A percentile compares a stretch with the other conserved stretches of the same genome.
phyloP scores from a whole-genome alignment of 2,113 vertebrate species.

The Origma solitaria region DNA sequence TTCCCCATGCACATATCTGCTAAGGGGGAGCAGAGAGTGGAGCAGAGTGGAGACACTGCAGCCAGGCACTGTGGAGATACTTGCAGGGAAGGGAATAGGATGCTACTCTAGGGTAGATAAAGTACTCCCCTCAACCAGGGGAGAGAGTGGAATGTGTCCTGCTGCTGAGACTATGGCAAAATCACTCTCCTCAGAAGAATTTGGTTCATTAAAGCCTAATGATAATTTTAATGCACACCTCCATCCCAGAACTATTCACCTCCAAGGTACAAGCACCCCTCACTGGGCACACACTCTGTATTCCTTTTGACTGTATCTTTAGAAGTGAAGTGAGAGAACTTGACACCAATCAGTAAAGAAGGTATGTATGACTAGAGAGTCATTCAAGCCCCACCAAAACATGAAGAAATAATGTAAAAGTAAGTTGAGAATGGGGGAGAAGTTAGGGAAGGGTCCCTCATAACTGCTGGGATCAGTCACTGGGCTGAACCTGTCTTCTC shows the following conservation, averaged over 20 bases:
- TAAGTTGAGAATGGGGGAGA: not conserved
- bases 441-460: not conserved
- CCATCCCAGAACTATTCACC: too few species aligned
- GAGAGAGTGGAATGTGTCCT: not conserved
- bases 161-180: not conserved
- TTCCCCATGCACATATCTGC: not conserved
- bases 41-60: rapidly evolving
- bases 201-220: not conserved
- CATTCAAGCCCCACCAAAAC: too few species aligned
- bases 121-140: not conserved
- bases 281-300: not conserved
- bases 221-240: not conserved
- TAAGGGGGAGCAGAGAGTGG: not conserved
- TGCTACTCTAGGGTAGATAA: not conserved
- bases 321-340: not conserved
- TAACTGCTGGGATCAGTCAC: not conserved
- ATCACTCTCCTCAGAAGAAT: not conserved
- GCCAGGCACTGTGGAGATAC: not conserved
- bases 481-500: not conserved
- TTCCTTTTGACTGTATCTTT: not conserved
- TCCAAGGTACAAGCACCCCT: not conserved
- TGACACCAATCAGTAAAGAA: not conserved
- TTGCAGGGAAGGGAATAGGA: not conserved
- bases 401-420: not conserved
- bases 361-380: too few species aligned